phyloP scores from a whole-genome alignment of 2,888 invertebrate species.

The Corbicula japonica region DNA sequence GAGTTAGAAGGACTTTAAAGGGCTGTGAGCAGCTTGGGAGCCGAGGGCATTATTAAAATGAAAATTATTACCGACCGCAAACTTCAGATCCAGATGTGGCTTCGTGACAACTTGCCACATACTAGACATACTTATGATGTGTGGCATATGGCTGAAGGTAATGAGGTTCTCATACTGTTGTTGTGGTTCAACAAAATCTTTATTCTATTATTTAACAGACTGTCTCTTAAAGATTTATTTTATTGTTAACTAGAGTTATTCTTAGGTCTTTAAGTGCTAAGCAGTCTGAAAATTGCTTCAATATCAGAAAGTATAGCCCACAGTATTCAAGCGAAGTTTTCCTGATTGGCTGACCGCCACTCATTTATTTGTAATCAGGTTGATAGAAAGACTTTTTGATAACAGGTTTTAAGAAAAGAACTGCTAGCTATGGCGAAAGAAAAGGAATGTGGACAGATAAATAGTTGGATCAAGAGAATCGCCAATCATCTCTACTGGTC shows the following conservation, averaged over 20 bases:
- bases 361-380: no score
- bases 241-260: no score
- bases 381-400: no score
- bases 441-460: conserved; percentile 43
- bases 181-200: neutral
- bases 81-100: conserved; percentile 52
- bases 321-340: no score
- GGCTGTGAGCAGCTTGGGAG: conserved; percentile 1
- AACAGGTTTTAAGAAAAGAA: conserved; percentile 56
- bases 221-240: no score
- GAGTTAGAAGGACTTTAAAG: conserved; percentile 17
- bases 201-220: neutral
- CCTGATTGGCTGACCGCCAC: no score
- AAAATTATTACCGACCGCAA: conserved; percentile 56
- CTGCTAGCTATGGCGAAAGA: conserved; percentile 41
- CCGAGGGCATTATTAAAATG: conserved; percentile 10
- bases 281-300: no score
- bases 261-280: no score
- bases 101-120: no score
- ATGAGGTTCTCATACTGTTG: no score
- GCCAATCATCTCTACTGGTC: conserved; percentile 65
- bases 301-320: no score
- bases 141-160: conserved; percentile 64
- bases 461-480: conserved; percentile 58
- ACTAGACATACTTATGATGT: conserved; percentile 53